Base-by-base conservation (phyloP, 37 sponge, comb jelly and placozoan genomes). In the Theonella swinhoei region DNA sequence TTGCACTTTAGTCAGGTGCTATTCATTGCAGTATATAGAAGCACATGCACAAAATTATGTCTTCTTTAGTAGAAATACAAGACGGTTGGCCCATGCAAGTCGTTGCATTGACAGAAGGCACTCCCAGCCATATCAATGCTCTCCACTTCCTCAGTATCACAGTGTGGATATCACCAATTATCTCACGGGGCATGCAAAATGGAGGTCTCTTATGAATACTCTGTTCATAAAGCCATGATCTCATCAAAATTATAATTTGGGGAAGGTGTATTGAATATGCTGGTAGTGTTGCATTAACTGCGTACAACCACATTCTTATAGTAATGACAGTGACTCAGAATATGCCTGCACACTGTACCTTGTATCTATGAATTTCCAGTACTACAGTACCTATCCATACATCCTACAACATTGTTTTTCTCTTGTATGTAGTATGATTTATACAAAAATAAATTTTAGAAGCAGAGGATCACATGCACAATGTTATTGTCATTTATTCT, bases 181-280 rank as follows among this genome's bases (percentile, higher is more conserved):
- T 39, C 28, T 25, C 64, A 36, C 60, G 40, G 1, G 83, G 32
- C 11, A 91, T 26, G n/a, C 78, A 86, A 76, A 42, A 82, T 23
- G 91, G 91, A 32, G 34, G 58, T 4, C 29, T 24, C 2, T 9
- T 7, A n/a, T 78, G 78, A 23, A 75, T 36, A 0, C 34, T 58
- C 25, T 86, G 74, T 22, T 81, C 74, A 64, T 72, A 91, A 58
- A 81, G 83, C 40, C 35, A 91, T 42, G 76, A 35, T 25, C 83
- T 62, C 60, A 91, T 36, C 40, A 91, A 43, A 42, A 91, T 62
- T 7, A 7, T 47, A 7, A 17, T 17, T 14, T 47, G 54, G 54
- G 54, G 54, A 47, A 47, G 54, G 54, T 17, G 54, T 14, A 47
- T 47, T 47, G 54, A 47, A 47, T 47, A 47, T 47, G 54, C 54